These are phyloP conservation scores for Melipona bicolor DNA, from an alignment of 2,888 invertebrate genomes.

Conservation along the genomic window DNA sequence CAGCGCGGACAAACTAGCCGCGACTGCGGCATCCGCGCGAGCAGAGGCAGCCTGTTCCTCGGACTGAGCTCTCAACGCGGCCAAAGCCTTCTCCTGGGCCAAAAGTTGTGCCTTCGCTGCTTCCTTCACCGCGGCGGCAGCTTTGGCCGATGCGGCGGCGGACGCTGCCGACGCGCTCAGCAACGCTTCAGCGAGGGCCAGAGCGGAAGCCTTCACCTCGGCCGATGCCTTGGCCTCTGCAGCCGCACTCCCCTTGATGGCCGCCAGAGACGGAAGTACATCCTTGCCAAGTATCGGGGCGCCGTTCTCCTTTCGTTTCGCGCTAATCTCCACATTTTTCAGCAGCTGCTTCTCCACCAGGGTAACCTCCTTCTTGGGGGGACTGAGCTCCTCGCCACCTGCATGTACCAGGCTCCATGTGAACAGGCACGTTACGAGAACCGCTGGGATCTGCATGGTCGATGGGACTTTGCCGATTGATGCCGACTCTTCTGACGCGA, in stretches of 20 bases:
- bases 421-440: slow-evolving; percentile 51
- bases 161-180: background rate
- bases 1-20: background rate
- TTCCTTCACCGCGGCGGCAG: slow-evolving; percentile 8
- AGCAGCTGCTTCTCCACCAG: background rate
- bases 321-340: slow-evolving; percentile 27
- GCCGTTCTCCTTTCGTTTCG: slow-evolving; percentile 15
- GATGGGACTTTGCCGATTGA: slow-evolving; percentile 60
- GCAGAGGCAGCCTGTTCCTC: background rate
- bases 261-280: background rate
- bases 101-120: background rate
- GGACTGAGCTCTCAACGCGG: background rate
- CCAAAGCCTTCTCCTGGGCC: background rate
- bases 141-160: slow-evolving; percentile 24
- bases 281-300: slow-evolving; percentile 38
- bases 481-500: slow-evolving; percentile 22
- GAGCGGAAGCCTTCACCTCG: background rate
- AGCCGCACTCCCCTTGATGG: background rate
- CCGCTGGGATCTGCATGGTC: slow-evolving; percentile 65
- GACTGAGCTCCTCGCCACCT: background rate
- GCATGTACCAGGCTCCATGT: slow-evolving; percentile 51
- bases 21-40: slow-evolving; percentile 15
- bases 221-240: background rate
- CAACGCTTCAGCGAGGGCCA: background rate
- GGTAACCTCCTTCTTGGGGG: no score